Evolutionary conservation across 2,888 invertebrate species (phyloP).

Genomic region (Ernsta delagoae): DNA sequence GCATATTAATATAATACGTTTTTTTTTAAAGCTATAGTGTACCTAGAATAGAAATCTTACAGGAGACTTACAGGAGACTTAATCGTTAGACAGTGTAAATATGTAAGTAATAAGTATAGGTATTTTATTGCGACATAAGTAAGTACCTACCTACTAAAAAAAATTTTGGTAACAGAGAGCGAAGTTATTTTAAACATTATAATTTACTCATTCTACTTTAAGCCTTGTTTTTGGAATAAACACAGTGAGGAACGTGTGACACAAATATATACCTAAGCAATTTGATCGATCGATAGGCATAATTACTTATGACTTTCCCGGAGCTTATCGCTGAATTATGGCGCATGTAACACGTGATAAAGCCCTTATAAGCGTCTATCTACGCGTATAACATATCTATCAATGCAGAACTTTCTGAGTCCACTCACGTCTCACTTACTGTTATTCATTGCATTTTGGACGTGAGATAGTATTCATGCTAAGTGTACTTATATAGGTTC

Average conservation of each 20-base stretch:
- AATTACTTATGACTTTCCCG: neutral
- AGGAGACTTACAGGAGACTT: no score
- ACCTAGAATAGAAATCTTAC: no score
- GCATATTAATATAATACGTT: no score
- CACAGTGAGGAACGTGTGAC: neutral
- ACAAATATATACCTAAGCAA: neutral
- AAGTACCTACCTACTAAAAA: neutral
- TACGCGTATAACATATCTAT: neutral
- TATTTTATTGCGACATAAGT: no score
- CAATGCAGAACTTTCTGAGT: neutral
- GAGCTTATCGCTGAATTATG: neutral
- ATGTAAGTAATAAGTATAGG: no score
- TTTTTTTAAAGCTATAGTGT: no score
- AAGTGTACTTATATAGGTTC: no score
- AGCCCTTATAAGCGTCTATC: conserved; percentile 3
- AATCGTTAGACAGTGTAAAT: no score
- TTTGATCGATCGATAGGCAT: neutral
- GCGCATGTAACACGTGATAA: neutral
- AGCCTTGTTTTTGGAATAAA: no score
- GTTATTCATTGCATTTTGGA: neutral
- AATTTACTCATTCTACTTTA: no score
- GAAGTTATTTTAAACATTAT: no score
- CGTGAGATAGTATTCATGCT: neutral
- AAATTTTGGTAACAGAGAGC: no score
- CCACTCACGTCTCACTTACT: neutral